These are phyloP conservation scores for Hoplostethus atlanticus DNA, from an alignment of 2,797 vertebrate genomes.

Conservation along the genomic window DNA sequence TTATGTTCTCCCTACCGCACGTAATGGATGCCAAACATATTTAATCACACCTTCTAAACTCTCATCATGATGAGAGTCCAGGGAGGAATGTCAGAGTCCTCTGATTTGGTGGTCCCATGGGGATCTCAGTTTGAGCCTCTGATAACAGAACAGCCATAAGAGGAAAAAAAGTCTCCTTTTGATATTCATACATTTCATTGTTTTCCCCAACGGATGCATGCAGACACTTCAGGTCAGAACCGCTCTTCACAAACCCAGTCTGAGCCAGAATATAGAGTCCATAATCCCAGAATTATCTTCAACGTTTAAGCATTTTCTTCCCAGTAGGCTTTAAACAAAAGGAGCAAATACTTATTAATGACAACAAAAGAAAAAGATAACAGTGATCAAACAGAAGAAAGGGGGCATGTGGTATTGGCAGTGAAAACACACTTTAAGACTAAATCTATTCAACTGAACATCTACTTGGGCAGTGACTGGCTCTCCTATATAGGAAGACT, in stretches of 20 bases:
- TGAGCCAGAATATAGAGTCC: conserved; percentile 79
- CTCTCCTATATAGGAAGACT: conserved; percentile 2
- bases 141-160: conserved; percentile 89
- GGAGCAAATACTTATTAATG: conserved; percentile 8
- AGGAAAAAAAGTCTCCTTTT: conserved; percentile 80
- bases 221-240: conserved; percentile 73
- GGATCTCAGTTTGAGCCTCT: conserved; percentile 85
- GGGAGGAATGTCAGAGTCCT: conserved; percentile 19
- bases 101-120: conserved; percentile 30
- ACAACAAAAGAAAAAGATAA: conserved; percentile 11
- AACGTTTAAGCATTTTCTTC: conserved; percentile 16
- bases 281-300: conserved; percentile 30
- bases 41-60: conserved; percentile 13
- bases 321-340: conserved; percentile 33
- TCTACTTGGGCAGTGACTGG: conserved; percentile 44
- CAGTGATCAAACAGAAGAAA: conserved; percentile 21
- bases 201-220: conserved; percentile 80
- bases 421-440: conserved; percentile 18
- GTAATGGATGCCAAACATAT: conserved; percentile 9
- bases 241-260: conserved; percentile 78
- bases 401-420: conserved; percentile 15
- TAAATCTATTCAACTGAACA: conserved; percentile 29
- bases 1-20: neutral
- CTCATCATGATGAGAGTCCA: conserved; percentile 15
- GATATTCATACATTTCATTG: conserved; percentile 67